Percentiles rank a stretch among this genome's conserved stretches.
Conservation (phyloP, 1,140 invertebrate genomes). For the Drosophila mauritiana region DNA sequence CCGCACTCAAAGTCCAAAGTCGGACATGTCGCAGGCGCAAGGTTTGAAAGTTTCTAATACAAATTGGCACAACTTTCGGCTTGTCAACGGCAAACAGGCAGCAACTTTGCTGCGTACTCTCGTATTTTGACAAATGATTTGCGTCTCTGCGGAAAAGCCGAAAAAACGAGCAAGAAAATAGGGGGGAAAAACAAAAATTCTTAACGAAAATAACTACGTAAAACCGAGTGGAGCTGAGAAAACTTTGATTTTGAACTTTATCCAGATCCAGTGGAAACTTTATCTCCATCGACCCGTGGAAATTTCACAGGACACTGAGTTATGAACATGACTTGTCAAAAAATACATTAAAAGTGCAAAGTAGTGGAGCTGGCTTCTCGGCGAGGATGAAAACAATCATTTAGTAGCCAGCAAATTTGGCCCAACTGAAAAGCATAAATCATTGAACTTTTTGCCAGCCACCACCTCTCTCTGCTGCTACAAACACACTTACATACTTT, state of each 20-base stretch:
- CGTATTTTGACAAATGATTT: slow-evolving; percentile 83
- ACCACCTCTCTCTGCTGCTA: background rate
- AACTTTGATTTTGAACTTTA: slow-evolving; percentile 79
- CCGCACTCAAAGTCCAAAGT: slow-evolving; percentile 33
- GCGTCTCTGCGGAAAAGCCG: slow-evolving; percentile 47
- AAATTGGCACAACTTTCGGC: slow-evolving; percentile 81
- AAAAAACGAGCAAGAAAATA: slow-evolving; percentile 58
- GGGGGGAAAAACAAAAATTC: slow-evolving; percentile 23
- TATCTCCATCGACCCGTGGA: slow-evolving; percentile 32
- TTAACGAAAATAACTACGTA: slow-evolving; percentile 56
- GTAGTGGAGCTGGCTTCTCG: slow-evolving; percentile 49
- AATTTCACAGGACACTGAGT: slow-evolving; percentile 80
- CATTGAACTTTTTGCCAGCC: slow-evolving; percentile 68
- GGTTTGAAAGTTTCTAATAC: slow-evolving; percentile 73
- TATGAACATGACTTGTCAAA: slow-evolving; percentile 83
- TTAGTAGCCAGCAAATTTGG: slow-evolving; percentile 68
- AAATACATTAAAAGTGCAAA: slow-evolving; percentile 81
- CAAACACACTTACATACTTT: too few relatives aligned
- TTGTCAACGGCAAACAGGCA: slow-evolving; percentile 77
- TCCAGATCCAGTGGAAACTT: slow-evolving; percentile 38
- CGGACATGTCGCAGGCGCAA: slow-evolving; percentile 55
- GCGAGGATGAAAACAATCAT: slow-evolving; percentile 71
- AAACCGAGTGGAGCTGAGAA: slow-evolving; percentile 55
- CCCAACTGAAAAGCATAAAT: slow-evolving; percentile 74
- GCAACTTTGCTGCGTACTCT: slow-evolving; percentile 56